Percentiles rank a stretch among this genome's conserved stretches.
These are phyloP conservation scores for Motacilla alba DNA, from an alignment of 2,113 vertebrate species.

Conservation along the genomic window DNA sequence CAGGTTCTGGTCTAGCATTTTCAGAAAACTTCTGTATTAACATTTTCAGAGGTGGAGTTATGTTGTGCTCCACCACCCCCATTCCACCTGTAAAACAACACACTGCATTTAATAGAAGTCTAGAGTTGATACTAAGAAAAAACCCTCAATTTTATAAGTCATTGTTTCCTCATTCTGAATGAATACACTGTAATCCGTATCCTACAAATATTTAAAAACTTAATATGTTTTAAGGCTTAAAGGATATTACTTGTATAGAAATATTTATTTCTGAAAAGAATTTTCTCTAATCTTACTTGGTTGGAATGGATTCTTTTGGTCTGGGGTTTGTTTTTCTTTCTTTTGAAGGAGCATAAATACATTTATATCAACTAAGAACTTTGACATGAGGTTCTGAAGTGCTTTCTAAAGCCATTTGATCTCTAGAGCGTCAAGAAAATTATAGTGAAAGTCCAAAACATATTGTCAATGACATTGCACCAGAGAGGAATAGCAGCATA, in stretches of 20 bases:
- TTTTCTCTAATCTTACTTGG: background rate
- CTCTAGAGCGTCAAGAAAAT: background rate
- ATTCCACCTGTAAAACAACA: background rate
- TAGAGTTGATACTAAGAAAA: background rate
- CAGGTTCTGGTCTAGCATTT: background rate
- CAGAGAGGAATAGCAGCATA: background rate
- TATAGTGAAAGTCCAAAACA: background rate
- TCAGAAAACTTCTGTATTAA: background rate
- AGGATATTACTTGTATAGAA: background rate
- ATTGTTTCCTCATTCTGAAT: background rate
- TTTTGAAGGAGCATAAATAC: background rate
- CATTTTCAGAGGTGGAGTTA: background rate
- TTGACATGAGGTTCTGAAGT: background rate
- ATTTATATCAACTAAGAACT: background rate
- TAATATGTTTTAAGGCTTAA: background rate
- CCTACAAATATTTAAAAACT: background rate
- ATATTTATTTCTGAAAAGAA: background rate
- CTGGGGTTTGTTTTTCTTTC: background rate
- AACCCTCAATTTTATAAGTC: accelerated
- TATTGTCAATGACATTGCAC: background rate
- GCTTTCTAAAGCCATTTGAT: background rate
- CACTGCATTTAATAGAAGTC: background rate
- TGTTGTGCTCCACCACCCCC: accelerated
- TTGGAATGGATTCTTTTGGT: background rate
- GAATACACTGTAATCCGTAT: background rate